These are phyloP conservation scores for Balanococcus diminutus DNA, from an alignment of 2,888 invertebrate genomes.

Conservation along the genomic window DNA sequence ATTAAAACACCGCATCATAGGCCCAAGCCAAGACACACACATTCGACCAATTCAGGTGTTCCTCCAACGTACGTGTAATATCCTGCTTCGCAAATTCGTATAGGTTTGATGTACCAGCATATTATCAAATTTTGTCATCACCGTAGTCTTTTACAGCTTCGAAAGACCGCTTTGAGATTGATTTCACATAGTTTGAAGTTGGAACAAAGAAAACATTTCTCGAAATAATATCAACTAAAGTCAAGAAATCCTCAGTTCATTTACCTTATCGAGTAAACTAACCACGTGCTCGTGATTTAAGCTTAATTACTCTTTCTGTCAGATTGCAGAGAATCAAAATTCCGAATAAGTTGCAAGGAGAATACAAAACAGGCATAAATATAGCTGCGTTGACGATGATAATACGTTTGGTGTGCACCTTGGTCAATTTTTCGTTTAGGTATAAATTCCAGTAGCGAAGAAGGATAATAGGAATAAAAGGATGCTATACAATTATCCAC, in stretches of 20 bases:
- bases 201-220: not conserved
- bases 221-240: not conserved
- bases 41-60: conserved; percentile 20
- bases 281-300: not conserved
- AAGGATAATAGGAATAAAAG: not conserved
- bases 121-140: not conserved
- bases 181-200: not conserved
- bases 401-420: not conserved
- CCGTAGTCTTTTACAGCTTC: not conserved
- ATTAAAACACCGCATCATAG: conserved; percentile 17
- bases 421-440: not conserved
- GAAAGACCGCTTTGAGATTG: not conserved
- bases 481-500: not conserved
- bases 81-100: not conserved
- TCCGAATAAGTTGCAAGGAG: no score
- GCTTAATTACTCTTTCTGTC: not conserved
- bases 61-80: not conserved
- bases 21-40: not conserved
- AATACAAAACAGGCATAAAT: not conserved
- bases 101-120: not conserved
- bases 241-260: not conserved
- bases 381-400: not conserved
- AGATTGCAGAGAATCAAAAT: not conserved
- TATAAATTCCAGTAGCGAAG: not conserved
- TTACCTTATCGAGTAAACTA: not conserved